Base-by-base conservation (phyloP, 2,888 invertebrate genomes). In the Phymatocera aterrima region DNA sequence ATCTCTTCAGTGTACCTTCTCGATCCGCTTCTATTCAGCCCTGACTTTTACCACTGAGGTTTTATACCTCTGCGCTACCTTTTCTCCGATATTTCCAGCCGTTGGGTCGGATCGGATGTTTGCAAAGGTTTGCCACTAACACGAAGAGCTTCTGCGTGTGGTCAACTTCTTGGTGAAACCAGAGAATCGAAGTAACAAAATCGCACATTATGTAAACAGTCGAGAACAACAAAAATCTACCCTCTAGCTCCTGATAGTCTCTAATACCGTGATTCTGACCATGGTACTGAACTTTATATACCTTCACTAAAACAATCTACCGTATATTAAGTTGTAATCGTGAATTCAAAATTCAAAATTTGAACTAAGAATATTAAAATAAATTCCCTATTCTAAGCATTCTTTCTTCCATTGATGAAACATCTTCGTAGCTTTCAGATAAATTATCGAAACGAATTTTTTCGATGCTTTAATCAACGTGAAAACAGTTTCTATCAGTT, bases 101-200 rank as follows among this genome's bases (percentile, higher is more conserved):
- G 72, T 72, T 72, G 21, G 51, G 51, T 72, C 51, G 48, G 72
- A 72, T 72, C 51, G 72, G 51, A 72, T 72, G 72, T 51, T 72
- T 43, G 48, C 51, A 51, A 72, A 72, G 48, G 72, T 72, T 72
- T 51, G 12, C 48, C 34, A 34, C 31, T 72, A 51, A 51, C 72
- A 51, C 48, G 15, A 31, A 72, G 28, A 51, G 72, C 34, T 72
- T 72, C 31, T 40, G 70, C 37, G 28, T 24, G 51, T 72, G 72
- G 72, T 48, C 31, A 48, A 51, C 18, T 72, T 72, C 48, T 51
- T 24, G 48, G 18, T 31, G 72, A 72, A 72, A 48, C 31, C 34
- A 51, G 18, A 72, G 31, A 37, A 28, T 18, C 18, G 15, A 72
- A 72, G 34, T 72, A 72, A 72, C 34, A 51, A 18, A 31, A 72